These are phyloP conservation scores for Drosophila lowei DNA, from an alignment of 1,140 invertebrate species.

Conservation along the genomic window DNA sequence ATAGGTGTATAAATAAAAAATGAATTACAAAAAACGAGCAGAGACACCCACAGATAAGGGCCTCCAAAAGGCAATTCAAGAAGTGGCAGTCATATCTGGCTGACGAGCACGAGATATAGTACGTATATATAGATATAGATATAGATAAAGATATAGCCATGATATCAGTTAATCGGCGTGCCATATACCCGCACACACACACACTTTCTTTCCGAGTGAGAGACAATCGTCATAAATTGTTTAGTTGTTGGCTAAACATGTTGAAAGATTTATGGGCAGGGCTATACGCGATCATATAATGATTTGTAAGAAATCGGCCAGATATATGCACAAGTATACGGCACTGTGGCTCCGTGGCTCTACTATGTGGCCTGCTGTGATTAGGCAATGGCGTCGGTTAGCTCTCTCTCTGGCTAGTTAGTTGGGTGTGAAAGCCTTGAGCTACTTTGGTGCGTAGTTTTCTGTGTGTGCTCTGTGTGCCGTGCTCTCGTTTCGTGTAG, in stretches of 20 bases:
- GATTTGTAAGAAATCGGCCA: constrained; percentile 78
- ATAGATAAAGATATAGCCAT: constrained; percentile 36
- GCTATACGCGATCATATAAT: constrained; percentile 68
- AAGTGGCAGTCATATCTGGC: constrained; percentile 50
- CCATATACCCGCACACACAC: constrained; percentile 22
- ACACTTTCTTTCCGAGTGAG: not conserved
- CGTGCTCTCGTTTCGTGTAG: not conserved
- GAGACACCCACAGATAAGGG: constrained; percentile 18
- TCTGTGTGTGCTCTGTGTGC: too few species aligned
- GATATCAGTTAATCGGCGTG: constrained; percentile 71
- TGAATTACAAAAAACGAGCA: constrained; percentile 30
- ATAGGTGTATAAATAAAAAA: constrained; percentile 78
- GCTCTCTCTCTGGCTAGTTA: constrained; percentile 23
- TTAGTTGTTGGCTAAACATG: constrained; percentile 80
- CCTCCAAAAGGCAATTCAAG: constrained; percentile 31
- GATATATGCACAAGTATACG: constrained; percentile 24
- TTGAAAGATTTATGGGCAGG: constrained; percentile 73
- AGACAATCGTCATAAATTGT: constrained; percentile 74
- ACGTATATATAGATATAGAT: constrained; percentile 5
- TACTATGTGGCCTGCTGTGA: constrained; percentile 34
- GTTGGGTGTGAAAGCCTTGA: constrained; percentile 63
- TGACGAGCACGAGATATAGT: constrained; percentile 49
- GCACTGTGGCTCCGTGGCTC: constrained; percentile 11
- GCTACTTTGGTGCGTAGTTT: constrained; percentile 59
- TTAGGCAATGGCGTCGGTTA: constrained; percentile 66